phyloP scores from a whole-genome alignment of 2,888 invertebrate genomes.

The Microdon myrmicae region DNA sequence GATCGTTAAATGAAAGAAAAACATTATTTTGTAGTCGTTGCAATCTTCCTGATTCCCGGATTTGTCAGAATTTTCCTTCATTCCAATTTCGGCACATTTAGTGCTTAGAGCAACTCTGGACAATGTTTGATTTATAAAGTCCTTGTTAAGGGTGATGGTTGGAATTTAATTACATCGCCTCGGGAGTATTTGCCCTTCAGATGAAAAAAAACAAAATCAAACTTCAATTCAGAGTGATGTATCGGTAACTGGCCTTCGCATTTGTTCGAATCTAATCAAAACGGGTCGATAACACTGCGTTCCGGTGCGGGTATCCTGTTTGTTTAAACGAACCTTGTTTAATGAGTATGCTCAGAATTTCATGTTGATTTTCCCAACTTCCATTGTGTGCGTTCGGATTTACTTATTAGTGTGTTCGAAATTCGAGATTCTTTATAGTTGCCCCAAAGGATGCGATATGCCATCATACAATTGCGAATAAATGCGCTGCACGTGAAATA shows the following conservation, averaged over 20 bases:
- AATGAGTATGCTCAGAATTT: conserved; percentile 13
- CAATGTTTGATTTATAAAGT: conserved; percentile 40
- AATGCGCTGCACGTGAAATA: neutral
- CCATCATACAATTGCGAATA: conserved; percentile 12
- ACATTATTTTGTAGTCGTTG: conserved; percentile 14
- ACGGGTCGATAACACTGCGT: no score
- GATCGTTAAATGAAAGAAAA: conserved; percentile 30
- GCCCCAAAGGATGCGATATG: no score
- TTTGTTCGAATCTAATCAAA: conserved; percentile 34
- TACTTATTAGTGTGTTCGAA: conserved; percentile 1
- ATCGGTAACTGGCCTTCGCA: conserved; percentile 14
- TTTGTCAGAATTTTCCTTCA: conserved; percentile 24
- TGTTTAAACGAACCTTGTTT: no score
- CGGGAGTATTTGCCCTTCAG: conserved; percentile 25
- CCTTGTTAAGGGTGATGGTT: conserved; percentile 11
- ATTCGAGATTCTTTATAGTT: conserved; percentile 20
- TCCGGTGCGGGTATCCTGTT: no score
- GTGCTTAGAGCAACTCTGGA: conserved; percentile 3
- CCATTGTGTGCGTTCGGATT: neutral
- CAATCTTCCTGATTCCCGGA: neutral
- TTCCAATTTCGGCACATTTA: conserved; percentile 16
- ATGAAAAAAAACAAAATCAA: conserved; percentile 17
- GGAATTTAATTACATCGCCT: conserved; percentile 43
- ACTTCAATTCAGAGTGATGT: conserved; percentile 4
- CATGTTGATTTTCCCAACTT: neutral